Evolutionary conservation across 1,140 invertebrate species (phyloP).

Genomic region (Hyposmocoma kahamanoa): DNA sequence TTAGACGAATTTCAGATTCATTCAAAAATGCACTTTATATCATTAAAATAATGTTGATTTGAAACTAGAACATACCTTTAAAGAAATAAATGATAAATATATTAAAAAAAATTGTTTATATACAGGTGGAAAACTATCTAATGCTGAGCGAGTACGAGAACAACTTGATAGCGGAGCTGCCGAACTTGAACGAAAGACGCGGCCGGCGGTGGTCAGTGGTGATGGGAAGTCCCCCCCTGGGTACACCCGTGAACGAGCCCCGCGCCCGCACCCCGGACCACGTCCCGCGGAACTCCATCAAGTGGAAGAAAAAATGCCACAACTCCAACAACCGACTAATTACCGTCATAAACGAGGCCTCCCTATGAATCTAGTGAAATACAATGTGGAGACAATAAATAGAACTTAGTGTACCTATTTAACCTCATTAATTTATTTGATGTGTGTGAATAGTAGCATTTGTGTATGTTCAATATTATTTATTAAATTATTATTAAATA

Average conservation of each 20-base stretch:
- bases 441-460: conserved; percentile 63
- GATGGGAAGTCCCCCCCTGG: conserved; percentile 42
- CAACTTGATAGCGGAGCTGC: conserved; percentile 86
- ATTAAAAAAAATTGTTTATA: too few species aligned
- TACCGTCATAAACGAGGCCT: conserved; percentile 84
- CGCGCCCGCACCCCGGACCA: conserved; percentile 34
- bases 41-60: too few species aligned
- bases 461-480: conserved; percentile 67
- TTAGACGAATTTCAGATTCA: too few species aligned
- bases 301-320: conserved; percentile 72
- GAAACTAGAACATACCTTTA: too few species aligned
- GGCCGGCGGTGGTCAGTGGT: conserved; percentile 80
- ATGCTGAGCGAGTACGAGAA: conserved; percentile 92
- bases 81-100: too few species aligned
- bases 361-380: conserved; percentile 68
- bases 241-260: conserved; percentile 29
- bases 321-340: conserved; percentile 77
- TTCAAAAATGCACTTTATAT: too few species aligned
- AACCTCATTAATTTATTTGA: conserved; percentile 72
- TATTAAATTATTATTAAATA: conserved; percentile 66
- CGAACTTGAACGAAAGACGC: conserved; percentile 80
- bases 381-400: conserved; percentile 61
- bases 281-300: conserved; percentile 40
- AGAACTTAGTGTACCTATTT: conserved; percentile 63
- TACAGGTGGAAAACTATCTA: conserved; percentile 84